Percentiles rank a stretch among this genome's conserved stretches.
Evolutionary conservation across 2,888 invertebrate genomes (phyloP).

Genomic region (Acronicta aceris): DNA sequence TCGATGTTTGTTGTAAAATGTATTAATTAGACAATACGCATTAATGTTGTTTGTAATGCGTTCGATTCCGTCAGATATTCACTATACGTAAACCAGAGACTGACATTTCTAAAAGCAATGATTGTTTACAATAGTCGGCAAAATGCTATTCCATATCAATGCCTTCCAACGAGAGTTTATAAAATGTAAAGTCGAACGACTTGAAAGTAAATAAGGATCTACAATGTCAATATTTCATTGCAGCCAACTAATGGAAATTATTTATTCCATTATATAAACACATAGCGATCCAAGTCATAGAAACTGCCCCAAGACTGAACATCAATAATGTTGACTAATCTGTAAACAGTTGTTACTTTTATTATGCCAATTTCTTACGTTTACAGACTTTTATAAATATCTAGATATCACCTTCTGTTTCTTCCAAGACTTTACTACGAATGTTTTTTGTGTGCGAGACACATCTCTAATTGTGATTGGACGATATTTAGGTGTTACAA

Average conservation of each 20-base stretch:
- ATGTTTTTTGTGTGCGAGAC: conserved; percentile 53
- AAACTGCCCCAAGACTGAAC: conserved; percentile 49
- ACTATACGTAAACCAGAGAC: conserved; percentile 54
- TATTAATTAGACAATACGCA: conserved; percentile 53
- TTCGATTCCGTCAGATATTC: conserved; percentile 55
- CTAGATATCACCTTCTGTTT: conserved; percentile 39
- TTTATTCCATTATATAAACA: conserved; percentile 18
- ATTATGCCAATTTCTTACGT: conserved; percentile 44
- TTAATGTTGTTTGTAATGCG: conserved; percentile 40
- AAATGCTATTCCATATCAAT: conserved; percentile 39
- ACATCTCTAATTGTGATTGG: conserved; percentile 60
- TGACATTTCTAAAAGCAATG: conserved; percentile 35
- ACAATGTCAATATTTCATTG: conserved; percentile 5
- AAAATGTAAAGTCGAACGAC: conserved; percentile 32
- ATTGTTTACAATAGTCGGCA: conserved; percentile 38
- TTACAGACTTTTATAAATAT: conserved; percentile 46
- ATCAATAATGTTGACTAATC: conserved; percentile 23
- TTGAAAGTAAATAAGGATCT: conserved; percentile 18
- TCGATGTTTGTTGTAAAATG: conserved; percentile 53
- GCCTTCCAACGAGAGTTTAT: conserved; percentile 45
- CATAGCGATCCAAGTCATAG: conserved; percentile 20
- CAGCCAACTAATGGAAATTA: conserved; percentile 1
- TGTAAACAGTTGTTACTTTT: conserved; percentile 45
- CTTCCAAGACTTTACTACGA: conserved; percentile 41
- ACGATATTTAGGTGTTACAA: conserved; percentile 58